These are phyloP conservation scores for Morone chrysops DNA, from an alignment of 2,113 vertebrate species.

Conservation along the genomic window DNA sequence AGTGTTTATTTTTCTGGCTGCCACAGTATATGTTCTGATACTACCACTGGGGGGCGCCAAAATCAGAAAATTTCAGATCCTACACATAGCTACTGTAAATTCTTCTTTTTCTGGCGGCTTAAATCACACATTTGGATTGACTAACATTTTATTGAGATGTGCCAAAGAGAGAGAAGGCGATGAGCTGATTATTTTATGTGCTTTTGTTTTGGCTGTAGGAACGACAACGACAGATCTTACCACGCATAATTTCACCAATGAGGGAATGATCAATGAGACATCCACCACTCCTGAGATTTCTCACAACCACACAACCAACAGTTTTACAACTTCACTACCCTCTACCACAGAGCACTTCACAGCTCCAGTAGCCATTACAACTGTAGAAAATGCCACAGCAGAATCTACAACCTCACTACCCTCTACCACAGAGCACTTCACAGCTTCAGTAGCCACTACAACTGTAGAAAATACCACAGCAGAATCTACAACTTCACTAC, in stretches of 20 bases:
- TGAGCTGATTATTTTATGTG: neutral
- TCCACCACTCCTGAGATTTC: neutral
- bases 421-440: neutral
- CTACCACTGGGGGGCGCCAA: neutral
- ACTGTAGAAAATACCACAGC: neutral
- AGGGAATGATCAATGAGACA: neutral
- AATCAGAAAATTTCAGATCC: neutral
- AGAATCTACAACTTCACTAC: neutral
- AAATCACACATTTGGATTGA: neutral
- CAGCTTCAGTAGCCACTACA: neutral
- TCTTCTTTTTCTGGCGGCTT: neutral
- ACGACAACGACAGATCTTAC: neutral
- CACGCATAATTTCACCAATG: no score
- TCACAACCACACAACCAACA: neutral
- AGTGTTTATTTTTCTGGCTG: neutral
- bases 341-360: neutral
- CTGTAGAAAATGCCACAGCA: neutral
- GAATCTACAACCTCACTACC: neutral
- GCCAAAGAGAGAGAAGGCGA: neutral
- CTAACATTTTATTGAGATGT: neutral
- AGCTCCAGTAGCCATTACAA: neutral
- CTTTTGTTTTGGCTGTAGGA: constrained; percentile 48
- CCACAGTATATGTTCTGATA: no score
- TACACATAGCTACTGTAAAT: neutral
- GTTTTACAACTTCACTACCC: neutral